These are phyloP conservation scores for Spondyliosoma cantharus DNA, from an alignment of 2,797 vertebrate species.

Conservation along the genomic window DNA sequence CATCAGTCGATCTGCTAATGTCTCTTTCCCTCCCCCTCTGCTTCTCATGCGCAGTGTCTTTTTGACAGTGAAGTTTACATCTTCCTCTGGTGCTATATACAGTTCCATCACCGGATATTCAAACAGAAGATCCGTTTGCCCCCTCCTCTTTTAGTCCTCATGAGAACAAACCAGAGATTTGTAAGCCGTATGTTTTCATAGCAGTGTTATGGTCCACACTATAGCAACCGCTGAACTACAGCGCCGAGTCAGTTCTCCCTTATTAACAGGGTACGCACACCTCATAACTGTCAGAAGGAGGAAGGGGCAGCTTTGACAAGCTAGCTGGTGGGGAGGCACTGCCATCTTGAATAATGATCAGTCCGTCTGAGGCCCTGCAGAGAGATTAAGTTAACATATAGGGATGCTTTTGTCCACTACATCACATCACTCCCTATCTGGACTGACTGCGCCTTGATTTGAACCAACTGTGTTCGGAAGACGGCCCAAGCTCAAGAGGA, in stretches of 20 bases:
- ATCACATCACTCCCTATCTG: slow-evolving; percentile 53
- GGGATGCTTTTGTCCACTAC: slow-evolving; percentile 50
- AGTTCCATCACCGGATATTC: slow-evolving; percentile 43
- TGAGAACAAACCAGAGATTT: slow-evolving; percentile 43
- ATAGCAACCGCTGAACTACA: slow-evolving; percentile 36
- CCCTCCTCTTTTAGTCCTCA: slow-evolving; percentile 25
- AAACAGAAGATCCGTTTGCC: slow-evolving; percentile 41
- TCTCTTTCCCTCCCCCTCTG: slow-evolving; percentile 44
- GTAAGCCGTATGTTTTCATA: slow-evolving; percentile 47
- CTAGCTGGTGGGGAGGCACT: slow-evolving; percentile 55
- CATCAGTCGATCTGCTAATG: slow-evolving; percentile 62
- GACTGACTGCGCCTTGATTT: slow-evolving; percentile 28
- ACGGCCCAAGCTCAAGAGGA: slow-evolving; percentile 11
- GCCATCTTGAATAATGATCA: slow-evolving; percentile 77
- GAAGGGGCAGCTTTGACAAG: slow-evolving; percentile 61
- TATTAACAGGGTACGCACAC: slow-evolving; percentile 59
- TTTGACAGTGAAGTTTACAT: slow-evolving; percentile 56
- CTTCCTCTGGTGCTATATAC: slow-evolving; percentile 43
- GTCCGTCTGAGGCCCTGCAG: slow-evolving; percentile 44
- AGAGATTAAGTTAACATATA: slow-evolving; percentile 63
- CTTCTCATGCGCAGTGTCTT: slow-evolving; percentile 32
- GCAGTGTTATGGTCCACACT: slow-evolving; percentile 21
- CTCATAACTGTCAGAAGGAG: slow-evolving; percentile 67
- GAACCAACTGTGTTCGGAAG: slow-evolving; percentile 35
- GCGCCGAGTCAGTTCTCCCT: slow-evolving; percentile 40